Evolutionary conservation across 2,113 vertebrate genomes (phyloP), one percentile per base, ranked within the genome.

Genomic region (Silurus asotus): DNA sequence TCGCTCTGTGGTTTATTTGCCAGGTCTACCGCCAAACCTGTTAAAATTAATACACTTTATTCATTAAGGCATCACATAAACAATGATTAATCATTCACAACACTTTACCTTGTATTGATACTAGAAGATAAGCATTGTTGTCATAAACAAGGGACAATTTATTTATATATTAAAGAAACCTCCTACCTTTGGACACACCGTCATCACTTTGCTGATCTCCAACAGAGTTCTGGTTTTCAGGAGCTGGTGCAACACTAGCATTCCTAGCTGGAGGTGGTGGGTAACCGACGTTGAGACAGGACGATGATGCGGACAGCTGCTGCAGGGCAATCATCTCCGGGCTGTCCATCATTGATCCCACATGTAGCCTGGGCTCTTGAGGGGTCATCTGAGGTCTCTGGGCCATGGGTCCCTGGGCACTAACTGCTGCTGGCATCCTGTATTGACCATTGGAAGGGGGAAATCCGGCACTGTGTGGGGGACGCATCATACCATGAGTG

Each of bases 271-370:
- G 94, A 92, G 93, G 88, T 2, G 88, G 84, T 55, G 80, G 77
- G 82, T 87, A 96, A 94, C 86, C 93, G 0, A 93, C 93, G 20
- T 94, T 87, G 0, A 93, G 95, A 90, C 94, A 95, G 64, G 91
- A 94, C 83, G 96, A 96, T 0, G 96, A 96, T 53, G 98, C 97
- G 0, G 98, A 98, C 76, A 99, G 95, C 94, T 98, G 97, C 94
- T 99, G 98, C 94, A 99, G 96, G 91, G 97, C 98, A 3, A 98
- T 96, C 98, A 99, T 99, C 93, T 99, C 98, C 0, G 98, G 98
- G 93, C 98, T 99, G 92, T 99, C 96, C 95, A 99, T 94, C 98
- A 99, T 99, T 81, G 98, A 99, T 87, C 96, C 95, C 87, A 95
- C 95, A 80, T 92, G 92, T 20, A 95, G 95, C 89, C 96, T 94